These are phyloP conservation scores for Tragopan temminckii DNA, from an alignment of 2,797 vertebrate genomes.

Conservation along the genomic window DNA sequence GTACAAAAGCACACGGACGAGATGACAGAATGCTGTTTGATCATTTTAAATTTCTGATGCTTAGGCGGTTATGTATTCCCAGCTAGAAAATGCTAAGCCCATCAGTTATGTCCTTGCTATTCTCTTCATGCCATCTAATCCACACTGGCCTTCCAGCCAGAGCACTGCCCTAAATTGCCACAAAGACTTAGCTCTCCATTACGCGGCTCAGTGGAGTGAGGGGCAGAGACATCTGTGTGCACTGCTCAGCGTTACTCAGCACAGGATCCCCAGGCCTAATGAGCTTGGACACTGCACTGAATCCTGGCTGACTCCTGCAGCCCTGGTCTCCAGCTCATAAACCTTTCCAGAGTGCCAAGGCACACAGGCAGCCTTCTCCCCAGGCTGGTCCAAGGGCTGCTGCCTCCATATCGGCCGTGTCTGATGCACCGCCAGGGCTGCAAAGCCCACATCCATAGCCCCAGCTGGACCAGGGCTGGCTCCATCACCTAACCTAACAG, in stretches of 20 bases:
- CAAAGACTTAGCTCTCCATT: constrained; percentile 55
- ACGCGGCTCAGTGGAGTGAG: constrained; percentile 43
- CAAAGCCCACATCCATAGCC: background rate
- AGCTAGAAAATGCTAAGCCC: constrained; percentile 21
- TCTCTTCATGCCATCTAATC: constrained; percentile 38
- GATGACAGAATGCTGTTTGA: background rate
- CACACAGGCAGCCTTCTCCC: background rate
- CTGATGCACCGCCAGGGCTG: background rate
- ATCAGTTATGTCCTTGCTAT: constrained; percentile 4
- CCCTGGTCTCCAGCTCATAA: background rate
- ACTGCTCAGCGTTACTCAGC: background rate
- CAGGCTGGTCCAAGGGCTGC: background rate
- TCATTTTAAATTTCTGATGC: background rate
- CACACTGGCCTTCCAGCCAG: constrained; percentile 19
- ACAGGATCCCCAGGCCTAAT: background rate
- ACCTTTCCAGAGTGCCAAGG: background rate
- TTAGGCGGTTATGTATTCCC: background rate
- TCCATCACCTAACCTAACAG: background rate
- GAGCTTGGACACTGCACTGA: background rate
- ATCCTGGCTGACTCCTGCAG: constrained; percentile 4
- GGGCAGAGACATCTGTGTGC: constrained; percentile 64
- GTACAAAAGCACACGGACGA: background rate
- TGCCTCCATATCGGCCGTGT: background rate
- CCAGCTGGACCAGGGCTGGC: background rate
- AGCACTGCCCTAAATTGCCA: constrained; percentile 53